A percentile compares a stretch with the other conserved stretches of the same genome.
Conservation (phyloP, 2,888 invertebrate genomes). For the Bimastos eiseni region DNA sequence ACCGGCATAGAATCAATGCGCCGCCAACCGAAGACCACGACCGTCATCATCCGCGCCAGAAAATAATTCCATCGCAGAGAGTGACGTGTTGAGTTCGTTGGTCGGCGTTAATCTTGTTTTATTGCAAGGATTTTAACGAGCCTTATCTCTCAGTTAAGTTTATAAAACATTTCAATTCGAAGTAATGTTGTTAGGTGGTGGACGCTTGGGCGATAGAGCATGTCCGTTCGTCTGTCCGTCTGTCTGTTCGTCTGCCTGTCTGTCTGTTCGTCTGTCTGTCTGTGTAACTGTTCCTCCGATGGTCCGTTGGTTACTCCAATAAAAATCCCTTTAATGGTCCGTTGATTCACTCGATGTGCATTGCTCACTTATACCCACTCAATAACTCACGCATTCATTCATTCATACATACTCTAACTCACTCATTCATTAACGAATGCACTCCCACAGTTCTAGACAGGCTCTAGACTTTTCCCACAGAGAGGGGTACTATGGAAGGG, state of each 20-base stretch:
- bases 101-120: background rate
- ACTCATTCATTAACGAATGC: too few species aligned
- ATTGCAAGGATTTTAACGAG: background rate
- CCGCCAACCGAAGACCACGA: background rate
- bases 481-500: too few species aligned
- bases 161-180: background rate
- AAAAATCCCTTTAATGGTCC: too few species aligned
- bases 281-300: background rate
- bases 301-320: background rate
- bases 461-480: too few species aligned
- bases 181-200: background rate
- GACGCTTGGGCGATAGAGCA: background rate
- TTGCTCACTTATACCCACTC: too few species aligned
- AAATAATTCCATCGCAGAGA: background rate
- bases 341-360: too few species aligned
- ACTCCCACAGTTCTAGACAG: too few species aligned
- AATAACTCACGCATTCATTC: too few species aligned
- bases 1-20: background rate
- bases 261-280: conserved; percentile 15
- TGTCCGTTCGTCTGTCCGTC: background rate
- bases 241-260: background rate
- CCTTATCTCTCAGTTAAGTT: background rate
- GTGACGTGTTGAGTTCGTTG: background rate
- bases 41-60: background rate
- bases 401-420: too few species aligned